These are phyloP conservation scores for Anticlea derivata DNA, from an alignment of 2,888 invertebrate genomes.

Conservation along the genomic window DNA sequence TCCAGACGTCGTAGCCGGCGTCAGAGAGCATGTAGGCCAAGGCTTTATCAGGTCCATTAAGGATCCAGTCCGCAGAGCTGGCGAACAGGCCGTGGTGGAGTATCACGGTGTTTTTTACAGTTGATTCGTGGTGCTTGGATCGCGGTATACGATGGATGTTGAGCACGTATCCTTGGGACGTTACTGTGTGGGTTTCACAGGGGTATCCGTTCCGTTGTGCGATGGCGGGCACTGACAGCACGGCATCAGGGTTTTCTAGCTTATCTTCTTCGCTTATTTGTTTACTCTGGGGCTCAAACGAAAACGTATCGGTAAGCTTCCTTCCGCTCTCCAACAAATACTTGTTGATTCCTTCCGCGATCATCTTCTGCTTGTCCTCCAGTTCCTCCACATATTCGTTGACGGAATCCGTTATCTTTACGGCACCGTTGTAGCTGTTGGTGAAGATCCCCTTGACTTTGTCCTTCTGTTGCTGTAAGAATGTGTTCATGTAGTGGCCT, in stretches of 20 bases:
- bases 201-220: conserved; percentile 85
- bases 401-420: conserved; percentile 54
- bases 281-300: conserved; percentile 46
- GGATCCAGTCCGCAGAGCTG: conserved; percentile 91
- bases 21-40: conserved; percentile 87
- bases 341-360: conserved; percentile 54
- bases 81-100: conserved; percentile 92
- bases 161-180: conserved; percentile 93
- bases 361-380: conserved; percentile 55
- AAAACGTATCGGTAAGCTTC: conserved; percentile 53
- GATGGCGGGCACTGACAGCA: conserved; percentile 65
- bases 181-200: conserved; percentile 87
- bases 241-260: conserved; percentile 60
- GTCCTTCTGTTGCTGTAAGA: conserved; percentile 43
- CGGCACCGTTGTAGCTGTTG: conserved; percentile 39
- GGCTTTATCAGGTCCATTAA: conserved; percentile 86
- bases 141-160: conserved; percentile 91
- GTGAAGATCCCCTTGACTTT: conserved; percentile 52
- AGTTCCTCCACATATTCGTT: conserved; percentile 59
- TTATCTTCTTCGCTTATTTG: conserved; percentile 41
- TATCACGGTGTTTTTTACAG: conserved; percentile 76
- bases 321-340: conserved; percentile 58
- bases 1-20: conserved; percentile 90
- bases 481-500: conserved; percentile 31
- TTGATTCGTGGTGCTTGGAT: conserved; percentile 53